A percentile compares a stretch with the other conserved stretches of the same genome.
phyloP scores from a whole-genome alignment of 2,113 vertebrate genomes.

The Phalacrocorax brasilianus region DNA sequence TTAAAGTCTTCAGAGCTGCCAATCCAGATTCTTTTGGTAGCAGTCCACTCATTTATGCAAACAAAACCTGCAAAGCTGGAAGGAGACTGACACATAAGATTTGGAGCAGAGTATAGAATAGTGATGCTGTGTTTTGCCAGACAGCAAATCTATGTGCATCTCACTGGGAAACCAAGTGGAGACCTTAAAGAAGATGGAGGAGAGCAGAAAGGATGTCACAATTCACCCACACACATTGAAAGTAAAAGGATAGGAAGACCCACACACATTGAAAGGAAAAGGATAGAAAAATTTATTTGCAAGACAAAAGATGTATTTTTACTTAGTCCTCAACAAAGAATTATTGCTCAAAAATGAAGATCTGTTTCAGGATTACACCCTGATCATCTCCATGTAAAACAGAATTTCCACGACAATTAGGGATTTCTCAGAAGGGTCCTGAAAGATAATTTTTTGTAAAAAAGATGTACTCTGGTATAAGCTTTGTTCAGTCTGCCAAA shows the following conservation, averaged over 20 bases:
- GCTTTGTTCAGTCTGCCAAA: neutral
- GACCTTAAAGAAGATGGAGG: neutral
- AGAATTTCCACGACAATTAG: neutral
- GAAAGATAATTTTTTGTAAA: neutral
- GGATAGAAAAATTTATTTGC: neutral
- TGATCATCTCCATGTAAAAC: neutral
- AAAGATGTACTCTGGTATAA: neutral
- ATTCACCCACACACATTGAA: neutral
- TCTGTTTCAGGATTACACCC: neutral
- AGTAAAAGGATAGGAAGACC: neutral
- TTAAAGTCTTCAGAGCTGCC: conserved; percentile 13
- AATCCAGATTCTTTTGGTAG: conserved; percentile 1
- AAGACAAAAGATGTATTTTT: neutral
- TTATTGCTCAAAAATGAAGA: neutral
- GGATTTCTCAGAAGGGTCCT: neutral
- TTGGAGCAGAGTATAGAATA: neutral
- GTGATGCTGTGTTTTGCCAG: neutral
- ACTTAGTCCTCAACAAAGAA: neutral
- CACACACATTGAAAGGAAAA: neutral
- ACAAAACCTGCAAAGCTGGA: conserved; percentile 22
- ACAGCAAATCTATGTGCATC: neutral
- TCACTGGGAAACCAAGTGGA: neutral
- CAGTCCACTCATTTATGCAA: neutral
- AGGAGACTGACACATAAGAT: neutral
- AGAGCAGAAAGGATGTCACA: neutral